Base-by-base conservation (phyloP, 2,888 invertebrate species). In the Ligdia adustata region DNA sequence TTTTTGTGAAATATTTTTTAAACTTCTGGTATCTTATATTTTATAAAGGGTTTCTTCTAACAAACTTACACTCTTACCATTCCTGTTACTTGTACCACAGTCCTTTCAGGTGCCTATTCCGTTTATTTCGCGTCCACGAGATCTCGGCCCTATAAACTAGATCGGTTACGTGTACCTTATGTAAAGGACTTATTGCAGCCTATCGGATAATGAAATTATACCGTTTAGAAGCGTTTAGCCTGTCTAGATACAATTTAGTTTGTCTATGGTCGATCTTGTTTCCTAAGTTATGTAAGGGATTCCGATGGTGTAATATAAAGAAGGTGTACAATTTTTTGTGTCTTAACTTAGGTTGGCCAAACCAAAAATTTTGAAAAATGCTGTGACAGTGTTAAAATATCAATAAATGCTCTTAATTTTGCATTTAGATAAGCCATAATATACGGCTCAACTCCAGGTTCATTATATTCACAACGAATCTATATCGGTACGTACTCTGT, bases 161-260 rank as follows among this genome's bases (percentile, higher is more conserved):
- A 41, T 37, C 48, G 16, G 48, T 49, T 49, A 43, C 42, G 48
- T 38, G 22, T 6, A 9, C 33, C 48, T 51, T 51, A 51, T 45
- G 45, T 42, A 46, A 46, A 49, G 48, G 42, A 49, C 39, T 49
- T 49, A 43, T 37, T 43, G 16, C 22, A 33, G 29, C 12, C 22
- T 43, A 29, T 24, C 41, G 48, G 22, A 49, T 38, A 49, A 49
- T 38, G 9, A 20, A 33, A 49, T 38, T 42, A 42, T 33, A 38
- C 22, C 48, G 33, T 33, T 38, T 24, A 42, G 32, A 5, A n/a
- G n/a, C n/a, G n/a, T n/a, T 38, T 42, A 42, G 28, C 33, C 22
- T 42, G 33, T 33, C 33, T 24, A 42, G 32, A 5, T 6, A 22
- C 22, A n/a, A 22, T 22, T 22, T n/a, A 22, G 7, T 16, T 29